Base-by-base conservation (phyloP, 1,140 invertebrate genomes). In the Diplogasteroides magnus region DNA sequence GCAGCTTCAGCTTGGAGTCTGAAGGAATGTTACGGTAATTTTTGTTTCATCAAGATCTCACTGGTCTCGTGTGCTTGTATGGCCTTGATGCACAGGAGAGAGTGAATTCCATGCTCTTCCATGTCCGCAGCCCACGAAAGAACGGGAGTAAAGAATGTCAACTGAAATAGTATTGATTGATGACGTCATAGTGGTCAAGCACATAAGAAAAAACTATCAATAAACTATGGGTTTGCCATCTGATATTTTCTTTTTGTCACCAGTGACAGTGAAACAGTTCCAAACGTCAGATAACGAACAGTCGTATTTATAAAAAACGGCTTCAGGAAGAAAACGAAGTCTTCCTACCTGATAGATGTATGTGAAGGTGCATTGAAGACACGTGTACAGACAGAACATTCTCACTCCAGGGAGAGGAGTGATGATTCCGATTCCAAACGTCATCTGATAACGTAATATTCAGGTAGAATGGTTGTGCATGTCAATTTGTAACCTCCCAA, bases 391-490 rank as follows among this genome's bases (percentile, higher is more conserved):
- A 69, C 85, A 86, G 73, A 86, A 86, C 64, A 84, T 81, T 37
- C 82, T 73, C 19, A 86, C 83, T 28, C 82, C 82, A 70, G 84
- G 84, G 14, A 85, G 83, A 19, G 84, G 76, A 48, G 84, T 85
- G 15, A 79, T 82, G 28, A 84, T 83, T 3, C 86, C 85, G 48
- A 86, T 85, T 29, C 82, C 83, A 76, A 86, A 86, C 26, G 85
- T 84, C 2, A 86, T 75, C 80, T 83, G 68, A 28, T 72, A 69
- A 59, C 2, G 27, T 57, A 31, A 31, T 14, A 64, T 64, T 57
- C 26, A 27, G 27, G 11, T 6, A 60, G n/a, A n/a, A n/a, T n/a
- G n/a, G n/a, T n/a, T n/a, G n/a, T 56, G 15, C 55, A 15, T 15
- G 55, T 56, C 55, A 56, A 56, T 15, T n/a, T 56, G 55, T n/a